Conservation (phyloP, 1,140 invertebrate species). For the Sminthurinus signatus region DNA sequence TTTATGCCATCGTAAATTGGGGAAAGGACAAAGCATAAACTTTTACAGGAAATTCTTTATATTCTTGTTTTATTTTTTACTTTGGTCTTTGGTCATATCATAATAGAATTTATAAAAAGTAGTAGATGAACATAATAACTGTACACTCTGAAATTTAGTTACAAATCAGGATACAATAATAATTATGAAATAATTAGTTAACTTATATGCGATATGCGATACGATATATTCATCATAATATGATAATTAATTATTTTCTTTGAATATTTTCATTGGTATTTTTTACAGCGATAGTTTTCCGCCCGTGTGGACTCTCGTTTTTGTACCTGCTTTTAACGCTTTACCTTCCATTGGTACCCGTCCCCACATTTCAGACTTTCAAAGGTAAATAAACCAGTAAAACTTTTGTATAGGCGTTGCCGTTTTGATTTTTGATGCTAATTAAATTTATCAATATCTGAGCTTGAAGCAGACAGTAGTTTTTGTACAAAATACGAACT, state of each 20-base stretch:
- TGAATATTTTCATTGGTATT: too few relatives aligned
- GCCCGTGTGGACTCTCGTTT: conserved; percentile 74
- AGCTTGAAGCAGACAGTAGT: too few relatives aligned
- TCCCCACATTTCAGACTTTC: conserved; percentile 64
- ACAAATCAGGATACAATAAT: background rate
- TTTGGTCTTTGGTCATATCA: background rate
- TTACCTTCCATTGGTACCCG: conserved; percentile 66
- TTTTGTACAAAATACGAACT: too few relatives aligned
- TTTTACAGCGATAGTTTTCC: conserved; percentile 70
- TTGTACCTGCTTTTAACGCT: conserved; percentile 76
- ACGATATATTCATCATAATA: conserved; percentile 14
- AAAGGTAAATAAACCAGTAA: conserved; percentile 50
- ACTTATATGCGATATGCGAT: background rate
- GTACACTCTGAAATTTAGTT: background rate
- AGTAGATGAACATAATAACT: background rate
- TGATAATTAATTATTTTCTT: too few relatives aligned
- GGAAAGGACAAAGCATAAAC: background rate
- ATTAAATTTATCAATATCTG: too few relatives aligned
- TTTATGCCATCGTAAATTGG: background rate
- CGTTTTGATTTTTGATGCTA: background rate
- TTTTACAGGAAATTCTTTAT: background rate
- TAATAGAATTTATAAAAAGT: background rate
- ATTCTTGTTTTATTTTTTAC: background rate
- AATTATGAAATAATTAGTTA: background rate
- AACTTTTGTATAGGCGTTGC: conserved; percentile 14